Evolutionary conservation across 1,140 invertebrate genomes (phyloP), one percentile per base, ranked within the genome.

Genomic region (Elysia chlorotica): DNA sequence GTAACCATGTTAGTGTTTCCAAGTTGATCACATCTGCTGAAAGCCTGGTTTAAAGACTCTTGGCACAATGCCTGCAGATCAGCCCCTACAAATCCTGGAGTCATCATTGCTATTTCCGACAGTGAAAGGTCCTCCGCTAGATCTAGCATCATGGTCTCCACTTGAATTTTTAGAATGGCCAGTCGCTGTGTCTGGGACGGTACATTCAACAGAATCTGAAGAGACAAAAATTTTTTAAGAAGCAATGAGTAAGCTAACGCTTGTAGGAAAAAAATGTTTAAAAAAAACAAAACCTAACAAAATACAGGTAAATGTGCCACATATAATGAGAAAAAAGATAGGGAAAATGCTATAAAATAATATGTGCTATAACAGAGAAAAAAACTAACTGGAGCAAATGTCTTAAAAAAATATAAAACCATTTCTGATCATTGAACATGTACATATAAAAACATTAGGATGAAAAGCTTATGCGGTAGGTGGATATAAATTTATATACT

Each of bases 21-120:
- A n/a, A n/a, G n/a, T n/a, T n/a, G n/a, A n/a, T n/a, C n/a, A n/a
- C n/a, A n/a, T n/a, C n/a, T n/a, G n/a, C n/a, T n/a, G n/a, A n/a
- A n/a, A n/a, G n/a, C n/a, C n/a, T n/a, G n/a, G n/a, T n/a, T n/a
- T n/a, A n/a, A n/a, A n/a, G n/a, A n/a, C n/a, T 88, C 83, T 54
- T 86, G 78, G 77, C 83, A 87, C 28, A 91, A 69, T 10, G 83
- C 76, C 23, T 80, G 75, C 19, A 90, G 78, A 81, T 90, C 89
- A 59, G 87, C 87, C n/a, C 85, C 87, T 62, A 89, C 86, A 83
- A 88, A 90, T 28, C 89, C 89, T 28, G 88, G 87, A 2, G 89
- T 90, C 28, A 79, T 65, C 5, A 67, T 70, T 36, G 84, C 76
- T 30, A 87, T 28, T 10, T 59, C 28, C 0, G 74, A 36, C 33